phyloP scores from a whole-genome alignment of 1,140 invertebrate species.

The Alviniconcha marisindica region DNA sequence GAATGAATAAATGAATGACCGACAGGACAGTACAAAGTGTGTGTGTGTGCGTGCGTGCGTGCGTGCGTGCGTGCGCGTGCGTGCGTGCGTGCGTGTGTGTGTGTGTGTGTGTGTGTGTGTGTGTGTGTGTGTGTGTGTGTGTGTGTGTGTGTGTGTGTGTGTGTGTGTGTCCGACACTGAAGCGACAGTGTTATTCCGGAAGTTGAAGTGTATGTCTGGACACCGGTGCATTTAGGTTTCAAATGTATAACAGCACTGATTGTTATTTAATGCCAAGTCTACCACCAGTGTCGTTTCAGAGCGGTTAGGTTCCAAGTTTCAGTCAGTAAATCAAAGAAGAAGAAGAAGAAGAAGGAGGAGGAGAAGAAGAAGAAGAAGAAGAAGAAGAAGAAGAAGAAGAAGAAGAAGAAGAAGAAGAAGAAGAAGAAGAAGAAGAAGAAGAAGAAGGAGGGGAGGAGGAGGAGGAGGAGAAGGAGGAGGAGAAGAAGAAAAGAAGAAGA shows the following conservation, averaged over 20 bases:
- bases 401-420: background rate
- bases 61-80: background rate
- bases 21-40: too few species aligned
- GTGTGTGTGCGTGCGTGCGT: constrained; percentile 1
- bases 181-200: background rate
- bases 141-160: background rate
- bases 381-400: background rate
- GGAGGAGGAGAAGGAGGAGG: background rate
- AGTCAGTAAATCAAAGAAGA: background rate
- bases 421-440: background rate
- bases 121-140: background rate
- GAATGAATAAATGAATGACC: too few species aligned
- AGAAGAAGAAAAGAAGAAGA: background rate
- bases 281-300: background rate
- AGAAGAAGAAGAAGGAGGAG: background rate
- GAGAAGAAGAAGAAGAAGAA: background rate
- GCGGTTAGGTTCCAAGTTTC: too few species aligned
- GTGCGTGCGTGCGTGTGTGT: background rate
- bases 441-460: background rate
- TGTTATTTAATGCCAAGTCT: background rate
- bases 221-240: background rate
- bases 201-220: background rate
- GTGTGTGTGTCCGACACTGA: background rate
- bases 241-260: background rate
- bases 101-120: background rate